Conservation (phyloP, 2,888 invertebrate species). For the Noctua comes region DNA sequence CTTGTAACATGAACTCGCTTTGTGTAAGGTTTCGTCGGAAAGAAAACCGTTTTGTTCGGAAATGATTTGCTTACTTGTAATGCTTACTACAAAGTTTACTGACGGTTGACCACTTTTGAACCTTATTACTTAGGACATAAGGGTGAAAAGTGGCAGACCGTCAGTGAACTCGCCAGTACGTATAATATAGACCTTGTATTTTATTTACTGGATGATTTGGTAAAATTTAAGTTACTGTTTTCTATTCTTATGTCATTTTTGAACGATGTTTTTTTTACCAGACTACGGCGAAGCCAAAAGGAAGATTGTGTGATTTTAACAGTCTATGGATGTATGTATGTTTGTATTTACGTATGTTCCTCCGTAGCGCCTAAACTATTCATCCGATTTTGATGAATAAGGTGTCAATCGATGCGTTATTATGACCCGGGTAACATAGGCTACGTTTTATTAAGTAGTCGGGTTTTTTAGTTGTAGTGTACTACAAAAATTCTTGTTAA, state of each 20-base stretch:
- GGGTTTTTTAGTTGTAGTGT: no score
- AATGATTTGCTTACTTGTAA: slow-evolving; percentile 2
- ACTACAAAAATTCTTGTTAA: background rate
- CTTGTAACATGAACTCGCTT: slow-evolving; percentile 39
- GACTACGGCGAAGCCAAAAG: no score
- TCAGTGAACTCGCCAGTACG: background rate
- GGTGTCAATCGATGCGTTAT: no score
- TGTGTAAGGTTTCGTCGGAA: slow-evolving; percentile 28
- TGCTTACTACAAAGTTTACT: background rate
- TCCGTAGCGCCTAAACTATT: no score
- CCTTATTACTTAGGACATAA: background rate
- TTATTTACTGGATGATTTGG: background rate
- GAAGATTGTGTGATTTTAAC: no score
- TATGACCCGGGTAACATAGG: no score
- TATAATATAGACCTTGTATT: background rate
- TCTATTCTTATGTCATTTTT: background rate
- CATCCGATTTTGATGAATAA: no score
- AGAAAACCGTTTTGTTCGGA: slow-evolving; percentile 17
- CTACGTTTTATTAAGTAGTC: no score
- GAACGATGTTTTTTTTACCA: background rate
- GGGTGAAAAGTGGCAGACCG: background rate
- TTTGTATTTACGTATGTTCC: no score
- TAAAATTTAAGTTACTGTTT: background rate
- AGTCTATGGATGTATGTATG: no score
- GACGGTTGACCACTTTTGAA: background rate